These are phyloP conservation scores for Ginglymostoma cirratum DNA, from an alignment of 2,113 vertebrate species.

Conservation along the genomic window DNA sequence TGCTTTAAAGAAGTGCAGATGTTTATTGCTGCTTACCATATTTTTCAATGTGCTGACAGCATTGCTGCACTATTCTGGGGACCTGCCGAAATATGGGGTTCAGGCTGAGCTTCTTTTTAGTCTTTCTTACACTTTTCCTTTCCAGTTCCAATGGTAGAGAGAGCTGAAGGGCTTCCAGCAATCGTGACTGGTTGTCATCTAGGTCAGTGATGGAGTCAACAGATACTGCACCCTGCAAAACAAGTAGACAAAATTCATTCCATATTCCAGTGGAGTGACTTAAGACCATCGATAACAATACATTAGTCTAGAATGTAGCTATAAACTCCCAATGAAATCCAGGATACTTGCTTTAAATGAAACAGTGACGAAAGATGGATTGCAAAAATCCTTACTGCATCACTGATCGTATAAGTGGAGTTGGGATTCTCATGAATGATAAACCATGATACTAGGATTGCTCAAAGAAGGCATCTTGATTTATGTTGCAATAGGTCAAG, in stretches of 20 bases:
- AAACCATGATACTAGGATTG: not conserved
- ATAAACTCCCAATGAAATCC: not conserved
- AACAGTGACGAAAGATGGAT: not conserved
- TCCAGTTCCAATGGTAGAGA: conserved; percentile 75
- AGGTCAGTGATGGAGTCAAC: conserved; percentile 82
- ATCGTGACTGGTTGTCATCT: conserved; percentile 68
- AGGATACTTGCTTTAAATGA: not conserved
- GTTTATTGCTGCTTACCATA: conserved; percentile 55
- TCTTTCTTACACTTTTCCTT: conserved; percentile 57
- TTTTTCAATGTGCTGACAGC: conserved; percentile 75
- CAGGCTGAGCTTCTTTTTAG: conserved; percentile 68
- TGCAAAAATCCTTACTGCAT: not conserved
- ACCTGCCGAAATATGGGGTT: conserved; percentile 84
- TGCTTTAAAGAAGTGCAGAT: not conserved
- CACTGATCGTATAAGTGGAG: not conserved
- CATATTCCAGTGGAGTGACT: not conserved
- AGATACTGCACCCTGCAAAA: conserved; percentile 70
- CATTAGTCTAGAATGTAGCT: not conserved
- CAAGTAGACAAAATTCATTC: not conserved
- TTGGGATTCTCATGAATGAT: not conserved
- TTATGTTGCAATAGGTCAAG: not conserved
- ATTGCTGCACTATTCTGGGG: conserved; percentile 77
- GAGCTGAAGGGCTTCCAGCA: conserved; percentile 83
- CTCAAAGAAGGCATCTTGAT: not conserved
- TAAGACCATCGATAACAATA: not conserved